phyloP scores from a whole-genome alignment of 2,113 vertebrate species.

The Andinoacara biseriatus region DNA sequence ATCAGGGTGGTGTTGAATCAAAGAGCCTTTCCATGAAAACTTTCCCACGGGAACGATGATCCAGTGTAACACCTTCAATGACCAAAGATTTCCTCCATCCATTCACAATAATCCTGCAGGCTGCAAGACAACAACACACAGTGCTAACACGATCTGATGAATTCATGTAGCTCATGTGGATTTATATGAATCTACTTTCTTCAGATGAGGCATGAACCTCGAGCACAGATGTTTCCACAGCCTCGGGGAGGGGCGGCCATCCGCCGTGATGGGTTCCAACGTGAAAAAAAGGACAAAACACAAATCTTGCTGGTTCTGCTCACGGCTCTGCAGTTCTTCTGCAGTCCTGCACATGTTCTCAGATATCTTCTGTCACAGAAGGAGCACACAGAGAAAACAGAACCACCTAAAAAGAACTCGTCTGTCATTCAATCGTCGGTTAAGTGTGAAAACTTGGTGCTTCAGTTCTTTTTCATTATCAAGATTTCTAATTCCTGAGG shows the following conservation, averaged over 20 bases:
- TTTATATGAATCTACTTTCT: neutral
- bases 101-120: neutral
- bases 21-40: no score
- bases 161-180: rapidly evolving
- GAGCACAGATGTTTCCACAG: neutral
- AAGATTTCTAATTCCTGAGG: neutral
- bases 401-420: neutral
- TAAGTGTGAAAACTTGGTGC: no score
- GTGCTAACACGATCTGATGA: neutral
- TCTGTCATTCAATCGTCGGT: no score
- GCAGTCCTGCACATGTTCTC: no score
- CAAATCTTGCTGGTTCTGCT: neutral
- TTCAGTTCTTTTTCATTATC: neutral
- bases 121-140: neutral
- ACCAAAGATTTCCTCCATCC: no score
- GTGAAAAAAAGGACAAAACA: neutral
- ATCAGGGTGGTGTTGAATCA: no score
- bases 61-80: no score
- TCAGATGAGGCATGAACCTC: rapidly evolving
- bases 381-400: neutral
- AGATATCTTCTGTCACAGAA: rapidly evolving
- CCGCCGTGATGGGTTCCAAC: neutral
- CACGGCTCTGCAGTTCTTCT: neutral
- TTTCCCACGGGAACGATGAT: no score
- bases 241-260: neutral